Evolutionary conservation across 2,113 vertebrate species (phyloP), one percentile per base, ranked within the genome.

Genomic region (Lepisosteus oculatus): DNA sequence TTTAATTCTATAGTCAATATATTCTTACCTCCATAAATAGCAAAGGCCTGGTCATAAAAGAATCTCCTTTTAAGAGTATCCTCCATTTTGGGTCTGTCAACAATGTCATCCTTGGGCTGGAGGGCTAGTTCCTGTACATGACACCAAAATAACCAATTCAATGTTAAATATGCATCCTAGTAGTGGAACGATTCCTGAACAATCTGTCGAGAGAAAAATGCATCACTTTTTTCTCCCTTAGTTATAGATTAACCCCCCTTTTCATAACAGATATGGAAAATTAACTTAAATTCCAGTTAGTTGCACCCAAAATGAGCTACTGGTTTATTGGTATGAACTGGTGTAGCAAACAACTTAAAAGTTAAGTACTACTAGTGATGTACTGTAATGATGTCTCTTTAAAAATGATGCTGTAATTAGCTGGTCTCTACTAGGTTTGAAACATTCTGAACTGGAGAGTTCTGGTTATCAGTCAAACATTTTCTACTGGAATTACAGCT

Each of bases 21-120:
- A 29, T 15, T 59, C 73, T 12, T 86, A 99, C 97, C 97, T 92
- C 97, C 97, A 76, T 99, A 99, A 86, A 99, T 99, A 77, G 97
- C 95, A 77, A 99, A 99, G 8, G 97, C 97, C 83, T 99, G 97
- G 73, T 99, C 97, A 0, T 99, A 99, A 84, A 99, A 99, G 89
- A 99, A 99, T 15, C 97, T 92, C 76, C 97, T 94, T 81, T 99
- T 99, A 51, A 99, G 87, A 1, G 97, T 97, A 64, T 99, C 97
- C 81, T 99, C 97, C 97, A 99, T 96, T 86, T 99, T 99, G 68
- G 83, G 79, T 87, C 97, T 89, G 90, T 99, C 97, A 62, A 99
- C 90, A 0, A 97, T 85, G 76, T 97, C 97, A 90, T 99, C 97
- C 92, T 98, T 95, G 83, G 97, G 94, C 87, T 99, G 95, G 65